phyloP scores from a whole-genome alignment of 2,797 vertebrate species.

The Nyctibius grandis region DNA sequence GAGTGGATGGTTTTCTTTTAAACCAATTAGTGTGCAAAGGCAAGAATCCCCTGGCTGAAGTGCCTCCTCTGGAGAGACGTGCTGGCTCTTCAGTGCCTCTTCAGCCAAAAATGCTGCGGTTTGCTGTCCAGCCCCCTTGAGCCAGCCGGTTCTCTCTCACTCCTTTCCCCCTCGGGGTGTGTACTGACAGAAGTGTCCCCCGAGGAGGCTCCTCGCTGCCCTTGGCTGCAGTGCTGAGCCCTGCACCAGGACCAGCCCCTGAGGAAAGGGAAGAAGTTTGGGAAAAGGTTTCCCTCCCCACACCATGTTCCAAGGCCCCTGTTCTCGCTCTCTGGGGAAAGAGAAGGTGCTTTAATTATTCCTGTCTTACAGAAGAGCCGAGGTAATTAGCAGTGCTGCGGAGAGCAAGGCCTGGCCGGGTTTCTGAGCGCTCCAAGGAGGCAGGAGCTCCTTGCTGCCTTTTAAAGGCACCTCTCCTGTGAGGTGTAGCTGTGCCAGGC shows the following conservation, averaged over 20 bases:
- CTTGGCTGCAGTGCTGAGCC: neutral
- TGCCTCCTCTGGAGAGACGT: neutral
- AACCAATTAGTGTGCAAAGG: neutral
- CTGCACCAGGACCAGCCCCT: neutral
- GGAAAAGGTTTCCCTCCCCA: neutral
- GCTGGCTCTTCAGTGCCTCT: neutral
- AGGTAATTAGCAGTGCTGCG: neutral
- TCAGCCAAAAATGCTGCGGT: neutral
- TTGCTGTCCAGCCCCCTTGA: neutral
- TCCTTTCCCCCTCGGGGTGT: neutral
- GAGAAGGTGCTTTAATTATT: slow-evolving; percentile 35
- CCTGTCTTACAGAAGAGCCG: neutral
- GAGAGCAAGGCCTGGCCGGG: slow-evolving; percentile 8
- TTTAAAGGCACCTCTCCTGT: neutral
- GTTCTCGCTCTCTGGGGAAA: neutral
- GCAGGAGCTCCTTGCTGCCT: neutral
- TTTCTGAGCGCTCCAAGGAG: accelerated
- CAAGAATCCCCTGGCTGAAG: neutral
- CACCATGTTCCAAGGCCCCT: neutral
- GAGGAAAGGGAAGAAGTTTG: neutral
- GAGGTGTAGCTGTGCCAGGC: neutral
- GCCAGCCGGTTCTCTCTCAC: neutral
- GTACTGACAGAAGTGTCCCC: neutral
- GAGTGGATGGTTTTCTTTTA: neutral
- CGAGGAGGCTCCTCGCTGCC: neutral